A percentile compares a stretch with the other conserved stretches of the same genome.
These are phyloP conservation scores for Gracilinanus agilis DNA, from an alignment of 2,113 vertebrate genomes.

Conservation along the genomic window DNA sequence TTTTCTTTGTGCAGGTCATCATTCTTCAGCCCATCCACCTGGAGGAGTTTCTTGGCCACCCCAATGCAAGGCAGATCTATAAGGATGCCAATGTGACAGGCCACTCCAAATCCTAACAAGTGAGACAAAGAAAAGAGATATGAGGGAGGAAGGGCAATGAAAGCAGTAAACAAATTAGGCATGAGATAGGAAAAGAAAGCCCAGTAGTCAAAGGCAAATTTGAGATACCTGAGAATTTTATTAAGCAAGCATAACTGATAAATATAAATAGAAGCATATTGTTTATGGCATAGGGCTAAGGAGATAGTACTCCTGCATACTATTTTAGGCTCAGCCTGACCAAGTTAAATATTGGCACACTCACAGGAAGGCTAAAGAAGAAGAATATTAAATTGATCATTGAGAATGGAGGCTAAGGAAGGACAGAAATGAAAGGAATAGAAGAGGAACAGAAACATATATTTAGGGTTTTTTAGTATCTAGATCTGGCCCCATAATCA, in stretches of 20 bases:
- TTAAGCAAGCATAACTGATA: background rate
- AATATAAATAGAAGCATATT: background rate
- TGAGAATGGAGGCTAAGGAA: background rate
- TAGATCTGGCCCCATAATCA: background rate
- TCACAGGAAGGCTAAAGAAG: background rate
- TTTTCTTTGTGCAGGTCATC: slow-evolving; percentile 88
- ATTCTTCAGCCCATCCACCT: slow-evolving; percentile 91
- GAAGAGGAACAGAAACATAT: background rate
- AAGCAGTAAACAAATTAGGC: background rate
- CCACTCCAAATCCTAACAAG: slow-evolving; percentile 92
- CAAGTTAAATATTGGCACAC: accelerated
- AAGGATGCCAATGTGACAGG: slow-evolving; percentile 95
- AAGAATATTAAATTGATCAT: background rate
- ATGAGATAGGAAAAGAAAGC: background rate
- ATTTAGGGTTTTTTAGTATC: background rate
- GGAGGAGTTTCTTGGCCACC: slow-evolving; percentile 97
- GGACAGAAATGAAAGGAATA: background rate
- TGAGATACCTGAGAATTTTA: background rate
- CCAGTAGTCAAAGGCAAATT: background rate
- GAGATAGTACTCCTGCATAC: background rate
- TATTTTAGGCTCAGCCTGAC: background rate
- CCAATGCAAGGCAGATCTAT: slow-evolving; percentile 92
- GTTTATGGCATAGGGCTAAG: accelerated
- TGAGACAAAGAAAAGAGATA: background rate
- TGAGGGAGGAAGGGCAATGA: background rate